A percentile compares a stretch with the other conserved stretches of the same genome.
Conservation (phyloP, 2,888 invertebrate genomes). For the Lapara coniferarum region DNA sequence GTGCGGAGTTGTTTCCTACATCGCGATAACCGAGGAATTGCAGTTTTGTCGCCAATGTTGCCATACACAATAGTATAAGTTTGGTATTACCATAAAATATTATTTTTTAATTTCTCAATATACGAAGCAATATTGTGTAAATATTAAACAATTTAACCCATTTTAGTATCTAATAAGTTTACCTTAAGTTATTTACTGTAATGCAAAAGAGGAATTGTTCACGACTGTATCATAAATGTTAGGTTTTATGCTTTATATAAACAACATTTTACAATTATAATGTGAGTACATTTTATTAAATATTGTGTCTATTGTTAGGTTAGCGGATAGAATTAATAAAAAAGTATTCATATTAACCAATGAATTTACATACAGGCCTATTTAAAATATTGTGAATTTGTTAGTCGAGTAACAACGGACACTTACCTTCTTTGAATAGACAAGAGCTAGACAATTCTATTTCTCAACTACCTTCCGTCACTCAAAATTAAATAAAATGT, state of each 20-base stretch:
- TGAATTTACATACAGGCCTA: too few species aligned
- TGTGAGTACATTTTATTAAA: background rate
- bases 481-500: too few species aligned
- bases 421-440: too few species aligned
- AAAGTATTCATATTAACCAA: conserved; percentile 4
- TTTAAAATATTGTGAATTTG: too few species aligned
- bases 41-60: conserved; percentile 37
- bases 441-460: too few species aligned
- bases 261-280: background rate
- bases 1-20: background rate
- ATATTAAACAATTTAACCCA: conserved; percentile 37
- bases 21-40: conserved; percentile 29
- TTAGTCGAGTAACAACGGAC: too few species aligned
- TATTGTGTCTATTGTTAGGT: background rate
- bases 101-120: conserved; percentile 31
- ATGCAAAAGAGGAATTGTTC: conserved; percentile 44
- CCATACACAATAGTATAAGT: conserved; percentile 35
- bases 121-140: conserved; percentile 43
- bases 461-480: too few species aligned
- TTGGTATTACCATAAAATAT: background rate
- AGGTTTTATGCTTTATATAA: conserved; percentile 1
- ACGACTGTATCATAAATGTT: conserved; percentile 10
- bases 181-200: conserved; percentile 33
- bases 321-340: background rate
- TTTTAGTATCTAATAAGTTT: conserved; percentile 30